These are phyloP conservation scores for Epinephelus moara DNA, from an alignment of 2,113 vertebrate species.

Conservation along the genomic window DNA sequence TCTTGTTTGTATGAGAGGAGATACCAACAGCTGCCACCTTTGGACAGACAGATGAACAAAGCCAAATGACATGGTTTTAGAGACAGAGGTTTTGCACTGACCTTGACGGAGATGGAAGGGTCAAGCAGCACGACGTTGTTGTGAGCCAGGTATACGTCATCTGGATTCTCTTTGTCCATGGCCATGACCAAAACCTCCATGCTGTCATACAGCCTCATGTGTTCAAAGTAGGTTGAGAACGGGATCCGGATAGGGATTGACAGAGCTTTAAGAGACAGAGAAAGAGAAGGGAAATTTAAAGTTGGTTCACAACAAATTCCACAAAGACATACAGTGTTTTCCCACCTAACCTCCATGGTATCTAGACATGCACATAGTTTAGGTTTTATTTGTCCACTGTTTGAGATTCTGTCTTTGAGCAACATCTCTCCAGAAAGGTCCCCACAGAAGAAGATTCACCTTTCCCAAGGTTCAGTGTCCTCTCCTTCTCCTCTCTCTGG, in stretches of 20 bases:
- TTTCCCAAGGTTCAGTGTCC: slow-evolving; percentile 47
- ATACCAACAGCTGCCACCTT: no score
- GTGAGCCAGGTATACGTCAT: slow-evolving; percentile 75
- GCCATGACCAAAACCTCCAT: slow-evolving; percentile 83
- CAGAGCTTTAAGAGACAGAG: slow-evolving; percentile 80
- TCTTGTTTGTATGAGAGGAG: no score
- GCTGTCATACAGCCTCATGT: slow-evolving; percentile 78
- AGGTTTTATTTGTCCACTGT: neutral
- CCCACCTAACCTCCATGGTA: neutral
- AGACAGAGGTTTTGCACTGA: slow-evolving; percentile 55
- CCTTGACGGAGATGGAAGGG: slow-evolving; percentile 78
- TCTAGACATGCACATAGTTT: no score
- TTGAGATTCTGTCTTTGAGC: neutral
- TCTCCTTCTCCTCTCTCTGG: slow-evolving; percentile 25
- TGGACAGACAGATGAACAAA: no score
- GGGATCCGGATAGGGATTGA: slow-evolving; percentile 83
- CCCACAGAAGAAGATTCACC: slow-evolving; percentile 42
- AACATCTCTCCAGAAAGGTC: neutral
- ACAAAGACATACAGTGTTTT: neutral
- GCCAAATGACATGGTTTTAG: no score
- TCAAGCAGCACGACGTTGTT: slow-evolving; percentile 79
- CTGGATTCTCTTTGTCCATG: slow-evolving; percentile 52
- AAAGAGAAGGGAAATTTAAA: neutral
- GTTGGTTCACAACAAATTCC: neutral
- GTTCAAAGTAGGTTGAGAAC: slow-evolving; percentile 83